phyloP scores from a whole-genome alignment of 1,140 invertebrate species.

The Eubasilissa regina region DNA sequence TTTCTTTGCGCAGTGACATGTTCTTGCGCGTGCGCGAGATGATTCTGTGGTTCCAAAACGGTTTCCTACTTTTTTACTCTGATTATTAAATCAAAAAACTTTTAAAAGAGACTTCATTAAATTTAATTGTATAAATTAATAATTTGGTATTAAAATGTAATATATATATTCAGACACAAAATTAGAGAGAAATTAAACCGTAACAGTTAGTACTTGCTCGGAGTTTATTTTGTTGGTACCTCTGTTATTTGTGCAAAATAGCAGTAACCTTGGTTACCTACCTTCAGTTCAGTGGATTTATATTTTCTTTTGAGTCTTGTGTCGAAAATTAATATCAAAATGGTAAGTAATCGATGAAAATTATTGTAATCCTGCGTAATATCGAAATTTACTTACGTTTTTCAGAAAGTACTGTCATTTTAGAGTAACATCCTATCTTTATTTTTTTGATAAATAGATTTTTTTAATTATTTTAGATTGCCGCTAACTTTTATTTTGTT shows the following conservation, averaged over 20 bases:
- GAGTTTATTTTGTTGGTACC: background rate
- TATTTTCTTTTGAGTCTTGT: constrained; percentile 20
- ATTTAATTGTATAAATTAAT: background rate
- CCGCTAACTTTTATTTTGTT: constrained; percentile 18
- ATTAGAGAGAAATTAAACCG: too few species aligned
- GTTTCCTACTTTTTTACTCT: too few species aligned
- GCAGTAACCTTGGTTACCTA: background rate
- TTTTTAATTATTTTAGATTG: background rate
- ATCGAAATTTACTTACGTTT: background rate
- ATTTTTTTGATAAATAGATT: constrained; percentile 7
- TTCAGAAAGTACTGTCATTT: background rate
- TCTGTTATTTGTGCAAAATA: background rate
- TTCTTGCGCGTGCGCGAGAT: constrained; percentile 12
- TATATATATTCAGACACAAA: too few species aligned
- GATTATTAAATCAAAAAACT: too few species aligned
- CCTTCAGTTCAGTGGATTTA: constrained; percentile 23
- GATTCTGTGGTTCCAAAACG: too few species aligned
- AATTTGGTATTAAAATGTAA: too few species aligned
- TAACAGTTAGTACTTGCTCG: too few species aligned
- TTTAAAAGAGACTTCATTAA: too few species aligned
- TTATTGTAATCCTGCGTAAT: background rate
- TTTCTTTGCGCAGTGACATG: constrained; percentile 20
- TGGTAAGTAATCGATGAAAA: constrained; percentile 35
- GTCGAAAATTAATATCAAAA: constrained; percentile 30
- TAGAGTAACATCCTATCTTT: background rate